These are phyloP conservation scores for Anastrepha obliqua DNA, from an alignment of 1,140 invertebrate genomes.

Conservation along the genomic window DNA sequence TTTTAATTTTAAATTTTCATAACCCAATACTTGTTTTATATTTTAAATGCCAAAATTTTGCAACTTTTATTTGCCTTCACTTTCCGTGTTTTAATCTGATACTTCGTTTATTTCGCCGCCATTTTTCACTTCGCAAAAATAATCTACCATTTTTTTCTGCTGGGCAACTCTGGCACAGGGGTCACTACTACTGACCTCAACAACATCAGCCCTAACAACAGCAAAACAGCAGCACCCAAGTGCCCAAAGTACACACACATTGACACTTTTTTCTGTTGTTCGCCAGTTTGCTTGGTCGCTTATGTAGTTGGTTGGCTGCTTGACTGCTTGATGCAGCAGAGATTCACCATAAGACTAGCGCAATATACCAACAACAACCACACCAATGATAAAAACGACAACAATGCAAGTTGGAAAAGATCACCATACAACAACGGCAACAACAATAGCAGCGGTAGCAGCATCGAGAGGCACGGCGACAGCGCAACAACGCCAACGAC, in stretches of 20 bases:
- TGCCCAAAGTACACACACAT: slow-evolving; percentile 9
- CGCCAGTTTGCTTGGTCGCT: not conserved
- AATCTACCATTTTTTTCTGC: not conserved
- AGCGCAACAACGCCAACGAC: slow-evolving; percentile 32
- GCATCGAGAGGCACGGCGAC: not conserved
- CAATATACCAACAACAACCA: not conserved
- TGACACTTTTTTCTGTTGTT: slow-evolving; percentile 4
- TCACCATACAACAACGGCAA: too few species aligned
- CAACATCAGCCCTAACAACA: not conserved
- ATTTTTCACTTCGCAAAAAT: not conserved
- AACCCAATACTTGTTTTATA: too few species aligned
- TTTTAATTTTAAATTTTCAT: too few species aligned
- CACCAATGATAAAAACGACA: not conserved
- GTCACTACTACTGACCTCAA: slow-evolving; percentile 1
- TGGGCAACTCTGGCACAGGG: not conserved
- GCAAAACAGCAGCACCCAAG: not conserved
- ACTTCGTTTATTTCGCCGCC: not conserved
- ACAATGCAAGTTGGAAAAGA: not conserved
- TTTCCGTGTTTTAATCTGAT: too few species aligned
- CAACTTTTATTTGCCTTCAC: too few species aligned
- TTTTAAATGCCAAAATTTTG: too few species aligned
- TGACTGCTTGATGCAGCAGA: not conserved
- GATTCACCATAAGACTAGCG: not conserved
- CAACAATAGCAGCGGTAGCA: not conserved
- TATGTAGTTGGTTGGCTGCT: not conserved